Conservation (phyloP, 2,888 invertebrate genomes). For the Lamproptera curius region DNA sequence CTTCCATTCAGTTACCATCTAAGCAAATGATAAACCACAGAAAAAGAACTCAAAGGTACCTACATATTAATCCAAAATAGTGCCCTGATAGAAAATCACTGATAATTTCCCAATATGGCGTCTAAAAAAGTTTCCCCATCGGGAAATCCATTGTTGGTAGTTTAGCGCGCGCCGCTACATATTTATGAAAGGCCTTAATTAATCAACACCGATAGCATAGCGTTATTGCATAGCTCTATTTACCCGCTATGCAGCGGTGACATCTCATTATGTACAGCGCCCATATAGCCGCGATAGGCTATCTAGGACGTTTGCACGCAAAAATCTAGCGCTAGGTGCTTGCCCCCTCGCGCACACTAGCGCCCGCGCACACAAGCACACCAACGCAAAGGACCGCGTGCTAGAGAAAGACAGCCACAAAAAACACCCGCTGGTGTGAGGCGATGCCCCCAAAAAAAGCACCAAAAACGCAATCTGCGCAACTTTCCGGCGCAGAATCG, state of each 20-base stretch:
- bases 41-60: too few species aligned
- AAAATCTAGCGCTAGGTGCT: conserved; percentile 74
- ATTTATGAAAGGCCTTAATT: conserved; percentile 58
- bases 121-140: not conserved
- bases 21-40: too few species aligned
- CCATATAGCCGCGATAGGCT: conserved; percentile 49
- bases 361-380: conserved; percentile 34
- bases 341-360: conserved; percentile 47
- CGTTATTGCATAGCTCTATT: conserved; percentile 65
- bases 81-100: too few species aligned
- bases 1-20: too few species aligned
- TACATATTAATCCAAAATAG: too few species aligned
- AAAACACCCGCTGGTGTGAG: conserved; percentile 75
- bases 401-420: conserved; percentile 74
- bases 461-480: conserved; percentile 80
- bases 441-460: conserved; percentile 78
- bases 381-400: conserved; percentile 52
- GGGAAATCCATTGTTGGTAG: conserved; percentile 15
- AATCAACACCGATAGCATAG: conserved; percentile 64
- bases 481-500: conserved; percentile 80
- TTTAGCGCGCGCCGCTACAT: conserved; percentile 19
- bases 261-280: conserved; percentile 69
- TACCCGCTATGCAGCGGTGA: conserved; percentile 61
- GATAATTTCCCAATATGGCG: not conserved
- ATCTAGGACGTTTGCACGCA: conserved; percentile 74